Evolutionary conservation across 1,140 invertebrate species (phyloP).

Genomic region (Venturia canescens): DNA sequence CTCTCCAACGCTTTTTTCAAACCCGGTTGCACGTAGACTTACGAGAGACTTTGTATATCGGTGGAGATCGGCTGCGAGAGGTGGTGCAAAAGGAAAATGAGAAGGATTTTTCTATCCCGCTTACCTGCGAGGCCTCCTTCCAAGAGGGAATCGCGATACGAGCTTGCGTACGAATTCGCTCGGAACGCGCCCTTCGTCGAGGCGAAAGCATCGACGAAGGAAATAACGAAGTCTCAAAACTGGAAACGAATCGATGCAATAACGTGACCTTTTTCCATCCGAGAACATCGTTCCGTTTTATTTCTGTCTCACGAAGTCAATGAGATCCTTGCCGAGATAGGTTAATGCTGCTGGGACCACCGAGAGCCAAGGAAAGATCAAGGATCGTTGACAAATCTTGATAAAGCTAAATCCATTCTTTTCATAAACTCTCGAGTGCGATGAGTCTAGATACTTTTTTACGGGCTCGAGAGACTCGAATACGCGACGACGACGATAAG

Average conservation of each 20-base stretch:
- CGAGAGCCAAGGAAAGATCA: conserved; percentile 9
- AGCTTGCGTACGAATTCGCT: too few species aligned
- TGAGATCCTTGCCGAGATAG: not conserved
- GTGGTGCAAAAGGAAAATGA: not conserved
- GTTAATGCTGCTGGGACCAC: not conserved
- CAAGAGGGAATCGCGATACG: not conserved
- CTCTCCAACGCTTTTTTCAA: not conserved
- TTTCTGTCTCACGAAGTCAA: conserved; percentile 1
- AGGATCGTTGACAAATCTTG: conserved; percentile 16
- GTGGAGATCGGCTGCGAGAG: not conserved
- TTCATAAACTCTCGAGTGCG: not conserved
- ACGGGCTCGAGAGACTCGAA: not conserved
- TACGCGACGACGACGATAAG: conserved; percentile 26
- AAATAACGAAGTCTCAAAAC: not conserved
- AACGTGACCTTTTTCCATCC: not conserved
- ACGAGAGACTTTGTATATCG: not conserved
- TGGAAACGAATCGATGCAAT: not conserved
- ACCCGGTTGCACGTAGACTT: not conserved
- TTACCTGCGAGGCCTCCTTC: not conserved
- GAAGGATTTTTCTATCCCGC: not conserved
- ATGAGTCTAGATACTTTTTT: not conserved
- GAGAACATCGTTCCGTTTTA: not conserved
- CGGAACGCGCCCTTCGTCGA: too few species aligned
- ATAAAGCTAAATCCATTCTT: not conserved
- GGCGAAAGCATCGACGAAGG: not conserved